Conservation (phyloP, 1,140 invertebrate genomes). For the Temnothorax nylanderi region DNA sequence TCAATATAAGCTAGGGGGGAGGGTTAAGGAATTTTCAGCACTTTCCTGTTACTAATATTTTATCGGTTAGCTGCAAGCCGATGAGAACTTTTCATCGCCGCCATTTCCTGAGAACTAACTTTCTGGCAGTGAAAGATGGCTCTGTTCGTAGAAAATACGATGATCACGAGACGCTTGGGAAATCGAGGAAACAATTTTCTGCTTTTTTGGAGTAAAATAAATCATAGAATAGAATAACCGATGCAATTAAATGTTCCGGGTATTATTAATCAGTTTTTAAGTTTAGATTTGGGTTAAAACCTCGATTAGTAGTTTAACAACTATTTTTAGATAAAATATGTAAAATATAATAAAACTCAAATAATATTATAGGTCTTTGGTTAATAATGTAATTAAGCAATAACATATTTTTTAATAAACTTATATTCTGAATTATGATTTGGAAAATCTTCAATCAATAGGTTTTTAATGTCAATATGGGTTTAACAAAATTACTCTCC, state of each 20-base stretch:
- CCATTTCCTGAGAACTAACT: slow-evolving; percentile 50
- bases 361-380: not conserved
- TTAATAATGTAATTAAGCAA: not conserved
- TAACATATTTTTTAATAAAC: not conserved
- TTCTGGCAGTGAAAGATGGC: slow-evolving; percentile 68
- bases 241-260: not conserved
- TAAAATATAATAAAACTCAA: not conserved
- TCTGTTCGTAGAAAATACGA: slow-evolving; percentile 54
- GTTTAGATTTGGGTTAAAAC: not conserved
- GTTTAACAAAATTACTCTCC: slow-evolving; percentile 36
- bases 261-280: not conserved
- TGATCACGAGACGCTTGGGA: slow-evolving; percentile 70
- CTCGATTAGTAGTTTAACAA: not conserved
- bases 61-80: slow-evolving; percentile 25
- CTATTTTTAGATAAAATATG: not conserved
- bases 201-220: slow-evolving; percentile 53
- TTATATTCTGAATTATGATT: not conserved
- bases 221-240: slow-evolving; percentile 18
- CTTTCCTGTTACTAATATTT: slow-evolving; percentile 45
- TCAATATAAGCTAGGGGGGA: slow-evolving; percentile 4
- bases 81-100: slow-evolving; percentile 63
- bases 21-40: slow-evolving; percentile 28
- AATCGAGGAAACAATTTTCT: slow-evolving; percentile 72
- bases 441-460: not conserved
- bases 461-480: not conserved